These are phyloP conservation scores for Corythornis vintsioides DNA, from an alignment of 2,113 vertebrate species.

Conservation along the genomic window DNA sequence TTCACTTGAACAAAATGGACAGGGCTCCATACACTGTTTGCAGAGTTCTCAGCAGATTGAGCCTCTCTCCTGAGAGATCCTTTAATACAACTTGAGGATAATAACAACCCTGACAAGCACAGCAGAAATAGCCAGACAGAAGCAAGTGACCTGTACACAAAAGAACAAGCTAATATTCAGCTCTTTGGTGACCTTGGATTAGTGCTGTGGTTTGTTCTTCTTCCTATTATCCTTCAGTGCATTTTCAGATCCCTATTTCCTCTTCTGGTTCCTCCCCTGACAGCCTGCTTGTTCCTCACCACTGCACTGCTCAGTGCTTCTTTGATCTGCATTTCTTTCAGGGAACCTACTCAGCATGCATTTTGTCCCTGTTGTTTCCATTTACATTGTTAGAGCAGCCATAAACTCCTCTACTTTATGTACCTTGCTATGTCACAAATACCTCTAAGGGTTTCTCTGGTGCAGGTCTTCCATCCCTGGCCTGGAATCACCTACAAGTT, in stretches of 20 bases:
- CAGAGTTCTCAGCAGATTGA: not conserved
- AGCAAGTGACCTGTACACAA: not conserved
- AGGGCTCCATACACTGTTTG: rapidly evolving
- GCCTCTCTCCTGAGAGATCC: not conserved
- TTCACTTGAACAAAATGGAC: not conserved
- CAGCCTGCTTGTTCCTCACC: not conserved
- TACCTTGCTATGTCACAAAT: not conserved
- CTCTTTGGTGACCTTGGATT: not conserved
- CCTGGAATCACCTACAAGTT: not conserved
- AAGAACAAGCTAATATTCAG: not conserved
- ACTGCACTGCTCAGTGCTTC: not conserved
- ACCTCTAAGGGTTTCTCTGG: not conserved
- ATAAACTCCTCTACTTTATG: not conserved
- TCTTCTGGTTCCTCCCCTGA: not conserved
- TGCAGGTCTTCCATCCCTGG: not conserved
- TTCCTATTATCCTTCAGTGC: not conserved
- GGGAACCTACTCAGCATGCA: not conserved
- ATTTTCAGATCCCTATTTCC: not conserved
- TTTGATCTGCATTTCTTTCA: not conserved
- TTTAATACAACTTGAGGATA: not conserved
- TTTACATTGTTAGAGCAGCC: not conserved
- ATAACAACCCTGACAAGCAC: not conserved
- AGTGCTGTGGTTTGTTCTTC: not conserved
- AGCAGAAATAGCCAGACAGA: not conserved
- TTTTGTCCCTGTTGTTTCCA: not conserved